Evolutionary conservation across 1,140 invertebrate genomes (phyloP).

Genomic region (Babylonia areolata): DNA sequence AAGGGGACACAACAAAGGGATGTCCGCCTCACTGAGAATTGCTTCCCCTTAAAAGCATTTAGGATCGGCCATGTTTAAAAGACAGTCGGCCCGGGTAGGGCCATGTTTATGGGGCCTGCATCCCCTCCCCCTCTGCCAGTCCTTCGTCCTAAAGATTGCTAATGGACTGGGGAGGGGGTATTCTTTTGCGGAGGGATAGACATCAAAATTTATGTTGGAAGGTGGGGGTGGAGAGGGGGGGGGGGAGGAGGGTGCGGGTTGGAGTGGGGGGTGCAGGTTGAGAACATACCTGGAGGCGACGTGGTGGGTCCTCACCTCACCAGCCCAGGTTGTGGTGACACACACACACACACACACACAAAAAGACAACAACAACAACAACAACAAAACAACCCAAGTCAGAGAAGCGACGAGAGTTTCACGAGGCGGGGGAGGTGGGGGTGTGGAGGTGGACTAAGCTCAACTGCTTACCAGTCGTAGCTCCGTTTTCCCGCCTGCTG

Average conservation of each 20-base stretch:
- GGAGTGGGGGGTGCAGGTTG: neutral
- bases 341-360: too few relatives aligned
- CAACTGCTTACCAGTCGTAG: too few relatives aligned
- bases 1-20: neutral
- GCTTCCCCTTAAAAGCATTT: neutral
- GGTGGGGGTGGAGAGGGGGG: neutral
- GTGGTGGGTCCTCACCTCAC: neutral
- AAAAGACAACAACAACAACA: too few relatives aligned
- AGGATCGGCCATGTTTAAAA: neutral
- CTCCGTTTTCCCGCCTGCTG: too few relatives aligned
- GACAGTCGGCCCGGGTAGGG: neutral
- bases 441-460: too few relatives aligned
- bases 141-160: neutral
- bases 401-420: too few relatives aligned
- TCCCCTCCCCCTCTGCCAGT: neutral
- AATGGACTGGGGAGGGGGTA: neutral
- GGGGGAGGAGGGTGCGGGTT: neutral
- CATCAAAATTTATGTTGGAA: neutral
- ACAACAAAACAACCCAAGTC: too few relatives aligned
- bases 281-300: neutral
- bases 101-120: neutral
- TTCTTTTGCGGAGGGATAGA: neutral
- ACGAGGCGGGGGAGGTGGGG: too few relatives aligned
- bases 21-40: slow-evolving; percentile 6
- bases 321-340: too few relatives aligned